A percentile compares a stretch with the other conserved stretches of the same genome.
phyloP scores from a whole-genome alignment of 2,888 invertebrate species.

The Morinoia aosen region DNA sequence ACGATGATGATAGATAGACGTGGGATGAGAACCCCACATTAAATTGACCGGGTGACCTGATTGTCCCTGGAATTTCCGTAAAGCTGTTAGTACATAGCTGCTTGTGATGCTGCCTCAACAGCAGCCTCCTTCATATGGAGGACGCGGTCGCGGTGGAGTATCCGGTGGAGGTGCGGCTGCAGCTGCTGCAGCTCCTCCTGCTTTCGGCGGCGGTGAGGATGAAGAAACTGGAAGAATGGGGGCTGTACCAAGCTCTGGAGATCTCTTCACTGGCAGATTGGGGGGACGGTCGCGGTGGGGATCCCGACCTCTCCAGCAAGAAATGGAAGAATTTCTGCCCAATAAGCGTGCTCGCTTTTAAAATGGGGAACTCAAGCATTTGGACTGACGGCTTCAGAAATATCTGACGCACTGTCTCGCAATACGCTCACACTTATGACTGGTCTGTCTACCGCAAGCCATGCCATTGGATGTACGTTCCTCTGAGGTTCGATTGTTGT shows the following conservation, averaged over 20 bases:
- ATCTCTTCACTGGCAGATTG: slow-evolving; percentile 39
- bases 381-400: background rate
- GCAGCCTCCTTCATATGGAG: slow-evolving; percentile 39
- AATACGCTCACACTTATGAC: no score
- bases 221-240: background rate
- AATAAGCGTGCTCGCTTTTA: slow-evolving; percentile 39
- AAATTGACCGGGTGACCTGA: background rate
- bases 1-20: background rate
- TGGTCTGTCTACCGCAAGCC: background rate
- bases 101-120: slow-evolving; percentile 43
- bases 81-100: slow-evolving; percentile 27
- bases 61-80: background rate
- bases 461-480: background rate
- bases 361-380: background rate
- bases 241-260: slow-evolving; percentile 26
- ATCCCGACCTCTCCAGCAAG: slow-evolving; percentile 38
- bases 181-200: slow-evolving; percentile 1
- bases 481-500: background rate
- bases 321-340: slow-evolving; percentile 33
- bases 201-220: background rate
- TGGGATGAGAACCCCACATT: background rate
- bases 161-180: slow-evolving; percentile 15
- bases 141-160: slow-evolving; percentile 22
- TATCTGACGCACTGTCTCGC: background rate
- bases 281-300: slow-evolving; percentile 35